phyloP scores from a whole-genome alignment of 30 jellyfish, hydroid and myxozoan species.

The Mastigias papua region DNA sequence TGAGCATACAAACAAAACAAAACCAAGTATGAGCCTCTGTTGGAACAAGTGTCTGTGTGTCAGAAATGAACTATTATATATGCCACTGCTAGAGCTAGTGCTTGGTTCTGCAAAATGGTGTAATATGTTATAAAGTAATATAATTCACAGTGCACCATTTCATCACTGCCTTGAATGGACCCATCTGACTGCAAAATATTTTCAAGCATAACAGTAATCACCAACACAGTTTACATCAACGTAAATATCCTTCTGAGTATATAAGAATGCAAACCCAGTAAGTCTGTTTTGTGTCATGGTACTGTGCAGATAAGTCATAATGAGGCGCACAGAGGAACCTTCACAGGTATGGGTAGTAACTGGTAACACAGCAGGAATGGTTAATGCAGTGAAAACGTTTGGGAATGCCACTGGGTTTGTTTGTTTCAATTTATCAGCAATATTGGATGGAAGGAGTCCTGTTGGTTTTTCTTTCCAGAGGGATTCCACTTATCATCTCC shows the following conservation, averaged over 20 bases:
- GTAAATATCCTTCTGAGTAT: neutral
- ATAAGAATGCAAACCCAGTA: neutral
- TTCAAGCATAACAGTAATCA: neutral
- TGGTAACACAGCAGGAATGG: neutral
- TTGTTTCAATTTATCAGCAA: neutral
- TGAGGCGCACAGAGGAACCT: neutral
- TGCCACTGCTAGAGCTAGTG: too few species aligned
- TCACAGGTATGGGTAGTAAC: slow-evolving; percentile 3
- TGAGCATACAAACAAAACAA: too few species aligned
- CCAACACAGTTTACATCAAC: neutral
- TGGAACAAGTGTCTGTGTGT: too few species aligned
- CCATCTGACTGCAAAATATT: too few species aligned
- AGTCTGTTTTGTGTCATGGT: neutral
- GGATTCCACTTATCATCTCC: too few species aligned
- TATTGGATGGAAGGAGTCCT: neutral
- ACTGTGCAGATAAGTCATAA: neutral
- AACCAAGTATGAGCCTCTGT: too few species aligned
- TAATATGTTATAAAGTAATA: too few species aligned
- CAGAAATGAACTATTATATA: too few species aligned
- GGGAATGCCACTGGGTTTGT: too few species aligned
- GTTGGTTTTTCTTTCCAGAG: neutral
- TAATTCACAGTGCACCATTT: too few species aligned
- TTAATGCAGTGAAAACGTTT: neutral
- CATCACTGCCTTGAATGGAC: too few species aligned
- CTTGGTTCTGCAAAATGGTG: too few species aligned